Evolutionary conservation across 2,113 vertebrate species (phyloP), one percentile per base, ranked within the genome.

Genomic region (Heterotis niloticus): DNA sequence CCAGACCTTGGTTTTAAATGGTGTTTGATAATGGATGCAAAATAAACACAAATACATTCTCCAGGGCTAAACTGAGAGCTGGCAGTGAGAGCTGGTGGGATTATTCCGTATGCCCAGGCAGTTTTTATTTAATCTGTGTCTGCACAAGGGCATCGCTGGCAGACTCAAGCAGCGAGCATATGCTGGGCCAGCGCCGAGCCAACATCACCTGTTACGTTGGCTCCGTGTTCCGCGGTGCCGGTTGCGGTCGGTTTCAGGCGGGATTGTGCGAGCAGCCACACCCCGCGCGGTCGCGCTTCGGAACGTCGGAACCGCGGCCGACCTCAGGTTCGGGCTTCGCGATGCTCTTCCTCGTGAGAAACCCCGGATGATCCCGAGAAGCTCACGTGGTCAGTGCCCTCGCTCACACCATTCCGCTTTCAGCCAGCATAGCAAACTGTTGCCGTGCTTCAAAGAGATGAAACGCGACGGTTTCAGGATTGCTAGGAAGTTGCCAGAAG

Each of bases 11-110:
- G 23, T 74, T 17, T 74, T 74, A 59, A 59, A 23, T n/a, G 34
- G 67, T 24, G 52, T 16, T 74, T 54, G 71, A 59, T 59, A 51
- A 74, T 54, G 52, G 54, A 18, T 18, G 69, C 69, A 72, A 52
- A 72, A 54, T 52, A 72, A 72, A 72, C 71, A 74, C 14, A 57
- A 74, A 74, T 59, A 74, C 56, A 57, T 23, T 57, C 71, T 74
- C 71, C 51, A 51, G 71, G 54, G 54, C 24, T 17, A 74, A 74
- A 59, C 16, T 52, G 26, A 56, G 17, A 18, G 71, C 54, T 74
- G 71, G 59, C 13, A 17, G 12, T 62, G 57, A 59, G 71, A 14
- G 54, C 17, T 13, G n/a, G 56, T 26, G 24, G 23, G 71, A 59
- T 57, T 59, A 57, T 9, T 16, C 54, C 24, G 71, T 11, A 2